A percentile compares a stretch with the other conserved stretches of the same genome.
phyloP scores from a whole-genome alignment of 2,888 invertebrate species.

The Nephrotoma guestfalica region DNA sequence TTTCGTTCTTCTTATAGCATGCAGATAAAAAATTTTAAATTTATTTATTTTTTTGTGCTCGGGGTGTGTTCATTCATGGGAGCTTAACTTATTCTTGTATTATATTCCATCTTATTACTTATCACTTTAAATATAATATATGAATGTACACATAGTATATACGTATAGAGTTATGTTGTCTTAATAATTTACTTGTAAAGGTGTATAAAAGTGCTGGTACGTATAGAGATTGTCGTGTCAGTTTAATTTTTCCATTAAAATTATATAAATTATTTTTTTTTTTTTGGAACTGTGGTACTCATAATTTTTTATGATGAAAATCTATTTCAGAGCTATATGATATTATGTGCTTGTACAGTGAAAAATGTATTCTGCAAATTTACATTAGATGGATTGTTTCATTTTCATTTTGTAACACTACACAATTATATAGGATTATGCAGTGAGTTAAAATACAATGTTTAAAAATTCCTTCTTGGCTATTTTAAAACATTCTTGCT shows the following conservation, averaged over 20 bases:
- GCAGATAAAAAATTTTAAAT: background rate
- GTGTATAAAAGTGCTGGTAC: background rate
- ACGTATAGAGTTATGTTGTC: background rate
- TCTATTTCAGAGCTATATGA: background rate
- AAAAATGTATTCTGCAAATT: background rate
- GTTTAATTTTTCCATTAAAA: background rate
- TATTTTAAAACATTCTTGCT: too few relatives aligned
- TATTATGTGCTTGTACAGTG: background rate
- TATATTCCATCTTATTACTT: background rate
- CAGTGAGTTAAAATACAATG: too few relatives aligned
- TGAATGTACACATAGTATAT: background rate
- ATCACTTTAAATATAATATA: background rate
- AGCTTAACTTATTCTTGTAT: background rate
- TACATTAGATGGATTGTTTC: background rate
- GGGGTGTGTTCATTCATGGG: background rate
- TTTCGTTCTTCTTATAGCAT: background rate
- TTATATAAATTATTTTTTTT: background rate
- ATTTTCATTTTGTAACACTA: background rate
- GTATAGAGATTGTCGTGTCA: background rate
- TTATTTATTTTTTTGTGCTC: background rate
- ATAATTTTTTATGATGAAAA: background rate
- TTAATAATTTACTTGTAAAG: background rate
- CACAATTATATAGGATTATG: too few relatives aligned
- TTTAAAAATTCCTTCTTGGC: too few relatives aligned
- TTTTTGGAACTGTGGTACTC: background rate